Percentiles rank a stretch among this genome's conserved stretches.
phyloP scores from a whole-genome alignment of 2,113 vertebrate genomes.

The Actinemys pallida region DNA sequence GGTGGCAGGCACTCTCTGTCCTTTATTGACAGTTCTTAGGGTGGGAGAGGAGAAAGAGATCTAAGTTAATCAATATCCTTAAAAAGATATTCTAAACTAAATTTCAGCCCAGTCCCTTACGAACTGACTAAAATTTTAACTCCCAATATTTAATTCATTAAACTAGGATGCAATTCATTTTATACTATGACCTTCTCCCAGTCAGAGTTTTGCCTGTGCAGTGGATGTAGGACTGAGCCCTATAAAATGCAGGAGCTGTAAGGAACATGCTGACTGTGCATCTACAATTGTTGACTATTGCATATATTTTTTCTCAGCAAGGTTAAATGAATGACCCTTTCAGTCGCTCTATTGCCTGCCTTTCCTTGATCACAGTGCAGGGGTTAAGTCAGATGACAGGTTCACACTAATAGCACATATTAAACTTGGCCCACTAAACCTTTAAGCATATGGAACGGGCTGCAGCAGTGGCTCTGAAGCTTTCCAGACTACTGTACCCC shows the following conservation, averaged over 20 bases:
- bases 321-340: neutral
- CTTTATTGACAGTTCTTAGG: neutral
- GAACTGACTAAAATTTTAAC: neutral
- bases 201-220: neutral
- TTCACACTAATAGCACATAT: neutral
- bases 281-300: neutral
- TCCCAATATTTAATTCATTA: neutral
- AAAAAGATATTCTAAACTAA: neutral
- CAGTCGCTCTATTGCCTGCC: neutral
- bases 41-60: neutral
- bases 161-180: neutral
- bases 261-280: neutral
- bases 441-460: neutral
- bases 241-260: neutral
- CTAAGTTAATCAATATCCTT: neutral
- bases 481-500: no score
- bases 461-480: no score
- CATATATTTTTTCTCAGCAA: neutral
- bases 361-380: neutral
- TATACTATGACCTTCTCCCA: neutral
- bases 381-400: rapidly evolving
- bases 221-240: neutral
- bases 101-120: neutral
- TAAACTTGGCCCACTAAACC: neutral
- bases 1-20: neutral